Percentiles rank a stretch among this genome's conserved stretches.
Conservation (phyloP, 2,113 vertebrate genomes). For the Trematocara marginatum region DNA sequence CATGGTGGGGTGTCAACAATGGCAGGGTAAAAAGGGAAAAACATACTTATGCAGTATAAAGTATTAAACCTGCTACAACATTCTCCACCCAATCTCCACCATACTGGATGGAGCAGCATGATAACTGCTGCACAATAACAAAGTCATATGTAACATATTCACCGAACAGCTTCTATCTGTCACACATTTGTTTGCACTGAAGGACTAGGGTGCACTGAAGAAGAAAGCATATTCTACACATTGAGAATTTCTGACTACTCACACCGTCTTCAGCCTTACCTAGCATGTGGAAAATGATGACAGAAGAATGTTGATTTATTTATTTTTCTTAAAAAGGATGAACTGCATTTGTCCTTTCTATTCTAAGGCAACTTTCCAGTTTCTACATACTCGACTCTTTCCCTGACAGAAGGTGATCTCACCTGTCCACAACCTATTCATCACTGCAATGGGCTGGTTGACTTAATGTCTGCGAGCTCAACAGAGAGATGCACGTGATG, state of each 20-base stretch:
- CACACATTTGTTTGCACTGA: not conserved
- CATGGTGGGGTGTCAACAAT: not conserved
- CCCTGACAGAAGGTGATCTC: conserved; percentile 45
- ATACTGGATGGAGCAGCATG: not conserved
- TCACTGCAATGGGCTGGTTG: conserved; percentile 48
- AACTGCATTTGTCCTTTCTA: conserved; percentile 4
- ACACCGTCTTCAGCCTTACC: not conserved
- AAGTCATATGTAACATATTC: not conserved
- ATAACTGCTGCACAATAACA: not conserved
- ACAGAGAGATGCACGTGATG: conserved; percentile 23
- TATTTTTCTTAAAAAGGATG: not conserved
- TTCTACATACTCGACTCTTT: not conserved
- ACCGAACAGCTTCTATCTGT: not conserved
- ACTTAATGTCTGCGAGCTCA: conserved; percentile 40
- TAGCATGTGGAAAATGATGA: not conserved
- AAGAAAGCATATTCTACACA: not conserved
- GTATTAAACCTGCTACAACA: not conserved
- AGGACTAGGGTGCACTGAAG: not conserved
- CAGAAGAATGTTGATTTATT: conserved; percentile 22
- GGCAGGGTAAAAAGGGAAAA: not conserved
- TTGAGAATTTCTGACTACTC: not conserved
- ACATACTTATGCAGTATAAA: not conserved
- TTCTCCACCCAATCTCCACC: not conserved
- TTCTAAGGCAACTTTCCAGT: conserved; percentile 29
- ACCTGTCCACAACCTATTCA: conserved; percentile 61